phyloP scores from a whole-genome alignment of 2,113 vertebrate species.

The Bufo gargarizans region DNA sequence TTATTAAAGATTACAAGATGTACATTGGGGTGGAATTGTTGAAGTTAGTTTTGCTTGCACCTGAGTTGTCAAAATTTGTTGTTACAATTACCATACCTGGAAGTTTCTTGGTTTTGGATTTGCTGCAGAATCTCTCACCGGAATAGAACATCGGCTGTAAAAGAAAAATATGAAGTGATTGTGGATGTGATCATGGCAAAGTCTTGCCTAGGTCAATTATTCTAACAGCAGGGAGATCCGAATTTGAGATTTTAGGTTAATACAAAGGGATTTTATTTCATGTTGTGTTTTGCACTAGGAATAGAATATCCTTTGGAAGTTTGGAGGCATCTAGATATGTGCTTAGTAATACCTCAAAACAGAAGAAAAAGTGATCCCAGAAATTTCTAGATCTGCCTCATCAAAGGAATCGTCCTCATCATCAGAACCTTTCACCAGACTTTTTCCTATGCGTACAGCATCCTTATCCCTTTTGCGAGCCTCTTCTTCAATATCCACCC shows the following conservation, averaged over 20 bases:
- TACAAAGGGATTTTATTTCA: background rate
- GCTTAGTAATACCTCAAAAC: conserved; percentile 79
- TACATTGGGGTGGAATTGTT: too few relatives aligned
- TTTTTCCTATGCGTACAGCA: conserved; percentile 75
- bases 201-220: background rate
- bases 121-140: conserved; percentile 70
- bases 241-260: background rate
- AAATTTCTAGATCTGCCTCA: conserved; percentile 80
- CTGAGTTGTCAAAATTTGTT: background rate
- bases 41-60: too few relatives aligned
- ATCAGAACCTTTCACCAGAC: conserved; percentile 74
- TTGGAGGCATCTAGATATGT: background rate
- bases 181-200: background rate
- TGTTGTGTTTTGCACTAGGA: background rate
- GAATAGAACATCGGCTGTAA: conserved; percentile 75
- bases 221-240: background rate
- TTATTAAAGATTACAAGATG: too few relatives aligned
- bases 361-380: conserved; percentile 77
- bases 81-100: conserved; percentile 75
- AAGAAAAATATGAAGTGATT: background rate
- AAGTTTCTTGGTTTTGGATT: conserved; percentile 77
- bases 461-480: conserved; percentile 71
- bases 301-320: background rate
- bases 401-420: conserved; percentile 76
- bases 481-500: background rate